These are phyloP conservation scores for Muscicapa striata DNA, from an alignment of 2,797 vertebrate species.

Conservation along the genomic window DNA sequence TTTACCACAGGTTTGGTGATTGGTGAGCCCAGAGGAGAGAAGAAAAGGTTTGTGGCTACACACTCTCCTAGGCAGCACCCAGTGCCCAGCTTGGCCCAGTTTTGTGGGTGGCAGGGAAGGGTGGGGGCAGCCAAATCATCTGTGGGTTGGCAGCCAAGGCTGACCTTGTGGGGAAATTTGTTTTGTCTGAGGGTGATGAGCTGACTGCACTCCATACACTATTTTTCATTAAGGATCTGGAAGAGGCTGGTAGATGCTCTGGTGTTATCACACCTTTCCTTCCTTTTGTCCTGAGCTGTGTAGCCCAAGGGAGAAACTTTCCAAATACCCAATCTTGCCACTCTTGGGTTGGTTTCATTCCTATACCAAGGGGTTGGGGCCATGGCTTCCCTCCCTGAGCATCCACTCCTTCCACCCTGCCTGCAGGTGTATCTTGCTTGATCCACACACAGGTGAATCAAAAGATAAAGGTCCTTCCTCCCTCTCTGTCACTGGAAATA, in stretches of 20 bases:
- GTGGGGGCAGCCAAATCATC: not conserved
- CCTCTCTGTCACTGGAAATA: not conserved
- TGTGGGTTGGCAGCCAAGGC: not conserved
- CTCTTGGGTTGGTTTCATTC: not conserved
- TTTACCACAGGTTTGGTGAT: not conserved
- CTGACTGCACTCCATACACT: accelerated
- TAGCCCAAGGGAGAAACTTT: not conserved
- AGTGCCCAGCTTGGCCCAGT: too few species aligned
- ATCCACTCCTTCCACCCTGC: not conserved
- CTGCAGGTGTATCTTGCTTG: not conserved
- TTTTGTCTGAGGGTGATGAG: not conserved
- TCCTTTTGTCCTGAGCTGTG: not conserved
- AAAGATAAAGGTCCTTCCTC: not conserved
- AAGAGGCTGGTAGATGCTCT: not conserved
- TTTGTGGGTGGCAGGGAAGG: not conserved
- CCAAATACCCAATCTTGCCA: not conserved
- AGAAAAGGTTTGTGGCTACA: not conserved
- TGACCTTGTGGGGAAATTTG: not conserved
- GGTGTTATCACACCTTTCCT: not conserved
- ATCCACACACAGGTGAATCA: not conserved
- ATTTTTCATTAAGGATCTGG: not conserved
- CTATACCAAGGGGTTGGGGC: accelerated
- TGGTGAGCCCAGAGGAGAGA: not conserved
- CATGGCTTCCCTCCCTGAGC: not conserved
- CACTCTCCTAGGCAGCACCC: accelerated